A percentile compares a stretch with the other conserved stretches of the same genome.
Evolutionary conservation across 2,113 vertebrate genomes (phyloP).

Genomic region (Myanophis thanlyinensis): DNA sequence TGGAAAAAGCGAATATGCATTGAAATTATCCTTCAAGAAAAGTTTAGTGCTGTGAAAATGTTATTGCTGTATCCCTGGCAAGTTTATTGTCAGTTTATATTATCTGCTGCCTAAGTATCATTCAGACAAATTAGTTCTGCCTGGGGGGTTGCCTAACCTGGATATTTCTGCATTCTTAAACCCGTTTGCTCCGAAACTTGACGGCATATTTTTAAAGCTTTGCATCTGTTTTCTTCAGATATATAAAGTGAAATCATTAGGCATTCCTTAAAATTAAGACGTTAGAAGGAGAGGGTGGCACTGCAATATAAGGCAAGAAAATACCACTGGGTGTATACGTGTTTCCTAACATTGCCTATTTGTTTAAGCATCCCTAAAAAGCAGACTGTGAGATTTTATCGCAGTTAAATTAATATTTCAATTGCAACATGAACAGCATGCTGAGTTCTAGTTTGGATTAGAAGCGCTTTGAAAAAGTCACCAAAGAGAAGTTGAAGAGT

Average conservation of each 20-base stretch:
- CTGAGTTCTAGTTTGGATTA: neutral
- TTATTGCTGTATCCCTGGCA: constrained; percentile 42
- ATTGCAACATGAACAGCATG: neutral
- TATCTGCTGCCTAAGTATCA: constrained; percentile 57
- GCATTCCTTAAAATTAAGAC: neutral
- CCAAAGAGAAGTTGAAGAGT: neutral
- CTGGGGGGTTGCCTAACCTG: constrained; percentile 35
- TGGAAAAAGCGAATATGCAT: neutral
- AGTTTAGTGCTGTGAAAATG: constrained; percentile 33
- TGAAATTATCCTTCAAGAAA: constrained; percentile 52
- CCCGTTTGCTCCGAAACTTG: constrained; percentile 46
- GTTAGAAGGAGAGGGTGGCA: neutral
- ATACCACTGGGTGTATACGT: neutral
- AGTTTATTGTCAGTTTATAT: constrained; percentile 63
- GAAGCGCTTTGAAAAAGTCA: neutral
- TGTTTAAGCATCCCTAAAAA: neutral
- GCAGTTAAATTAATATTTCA: neutral
- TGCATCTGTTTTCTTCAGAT: neutral
- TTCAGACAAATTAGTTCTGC: constrained; percentile 56
- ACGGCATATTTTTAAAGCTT: constrained; percentile 29
- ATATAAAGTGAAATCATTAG: neutral
- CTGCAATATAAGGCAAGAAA: neutral
- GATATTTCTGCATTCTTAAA: constrained; percentile 35
- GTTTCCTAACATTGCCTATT: neutral
- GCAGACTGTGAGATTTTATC: too few relatives aligned